phyloP scores from a whole-genome alignment of 2,888 invertebrate species.

The Zaprionus obscuricornis region DNA sequence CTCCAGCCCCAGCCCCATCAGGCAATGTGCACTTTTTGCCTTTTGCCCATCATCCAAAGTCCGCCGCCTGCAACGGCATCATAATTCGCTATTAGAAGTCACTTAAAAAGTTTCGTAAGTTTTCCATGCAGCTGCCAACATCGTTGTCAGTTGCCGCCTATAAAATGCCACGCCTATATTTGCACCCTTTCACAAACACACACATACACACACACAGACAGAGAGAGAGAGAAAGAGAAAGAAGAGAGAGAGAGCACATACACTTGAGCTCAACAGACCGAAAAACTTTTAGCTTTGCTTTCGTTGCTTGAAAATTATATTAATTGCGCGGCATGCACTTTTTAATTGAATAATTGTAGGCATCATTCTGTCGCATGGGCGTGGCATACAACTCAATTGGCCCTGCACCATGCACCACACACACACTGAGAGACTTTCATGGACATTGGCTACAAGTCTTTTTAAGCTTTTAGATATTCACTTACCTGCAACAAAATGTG shows the following conservation, averaged over 20 bases:
- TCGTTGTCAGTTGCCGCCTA: conserved; percentile 70
- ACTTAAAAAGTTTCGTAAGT: conserved; percentile 75
- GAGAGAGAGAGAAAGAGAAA: too few relatives aligned
- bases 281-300: conserved; percentile 52
- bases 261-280: conserved; percentile 29
- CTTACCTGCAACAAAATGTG: too few relatives aligned
- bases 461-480: too few relatives aligned
- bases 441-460: too few relatives aligned
- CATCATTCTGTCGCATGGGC: conserved; percentile 39
- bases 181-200: background rate
- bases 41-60: too few relatives aligned
- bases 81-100: conserved; percentile 76
- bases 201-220: background rate
- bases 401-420: background rate
- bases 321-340: conserved; percentile 63
- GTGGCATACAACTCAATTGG: conserved; percentile 29
- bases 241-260: too few relatives aligned
- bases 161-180: conserved; percentile 31
- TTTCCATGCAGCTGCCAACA: conserved; percentile 76
- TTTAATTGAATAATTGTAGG: conserved; percentile 75
- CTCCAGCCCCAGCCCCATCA: conserved; percentile 7
- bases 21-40: too few relatives aligned
- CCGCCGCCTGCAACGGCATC: conserved; percentile 56
- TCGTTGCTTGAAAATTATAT: conserved; percentile 57
- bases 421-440: too few relatives aligned